These are phyloP conservation scores for Cirrhinus molitorella DNA, from an alignment of 2,797 vertebrate species.

Conservation along the genomic window DNA sequence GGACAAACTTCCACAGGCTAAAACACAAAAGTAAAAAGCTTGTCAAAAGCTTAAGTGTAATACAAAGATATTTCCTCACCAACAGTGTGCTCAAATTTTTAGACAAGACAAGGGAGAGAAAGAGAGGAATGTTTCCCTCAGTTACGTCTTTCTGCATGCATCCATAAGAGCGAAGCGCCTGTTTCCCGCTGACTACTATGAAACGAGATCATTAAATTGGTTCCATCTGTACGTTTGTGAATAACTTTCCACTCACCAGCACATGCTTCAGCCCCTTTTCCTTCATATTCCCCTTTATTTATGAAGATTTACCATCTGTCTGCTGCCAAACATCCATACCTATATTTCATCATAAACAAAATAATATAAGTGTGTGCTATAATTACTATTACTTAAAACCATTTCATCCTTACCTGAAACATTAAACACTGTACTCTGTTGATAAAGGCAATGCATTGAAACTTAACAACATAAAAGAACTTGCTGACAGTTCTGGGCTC, in stretches of 20 bases:
- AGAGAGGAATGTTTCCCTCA: conserved; percentile 60
- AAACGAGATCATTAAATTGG: conserved; percentile 80
- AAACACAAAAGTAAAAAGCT: neutral
- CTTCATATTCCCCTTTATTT: neutral
- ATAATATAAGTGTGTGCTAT: neutral
- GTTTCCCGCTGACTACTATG: conserved; percentile 78
- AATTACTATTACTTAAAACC: neutral
- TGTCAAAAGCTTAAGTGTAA: neutral
- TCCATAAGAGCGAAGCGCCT: conserved; percentile 63
- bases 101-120: conserved; percentile 58
- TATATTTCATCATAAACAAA: neutral
- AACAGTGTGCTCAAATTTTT: neutral
- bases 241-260: conserved; percentile 71
- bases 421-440: neutral
- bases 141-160: conserved; percentile 65
- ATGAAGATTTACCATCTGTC: neutral
- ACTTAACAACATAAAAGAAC: conserved; percentile 2
- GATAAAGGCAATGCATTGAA: neutral
- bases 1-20: neutral
- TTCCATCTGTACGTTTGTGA: conserved; percentile 76
- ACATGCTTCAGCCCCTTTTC: conserved; percentile 24
- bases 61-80: neutral
- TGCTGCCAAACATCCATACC: neutral
- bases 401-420: conserved; percentile 11
- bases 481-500: neutral